Base-by-base conservation (phyloP, 2,113 vertebrate genomes). In the Channa argus region DNA sequence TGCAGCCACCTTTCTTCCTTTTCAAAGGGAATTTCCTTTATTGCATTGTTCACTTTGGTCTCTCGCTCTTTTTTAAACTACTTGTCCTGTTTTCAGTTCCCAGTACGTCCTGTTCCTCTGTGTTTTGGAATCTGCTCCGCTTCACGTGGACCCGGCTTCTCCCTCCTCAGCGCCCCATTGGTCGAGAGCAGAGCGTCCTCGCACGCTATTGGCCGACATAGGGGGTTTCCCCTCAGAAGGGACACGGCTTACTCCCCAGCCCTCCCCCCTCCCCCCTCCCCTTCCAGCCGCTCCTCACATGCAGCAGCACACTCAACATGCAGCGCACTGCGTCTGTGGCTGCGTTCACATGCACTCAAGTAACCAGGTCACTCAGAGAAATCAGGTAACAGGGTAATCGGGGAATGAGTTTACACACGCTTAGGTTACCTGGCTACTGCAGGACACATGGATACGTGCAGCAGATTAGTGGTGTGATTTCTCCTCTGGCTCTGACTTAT, bases 51-150 rank as follows among this genome's bases (percentile, higher is more conserved):
- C 24, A 44, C 2, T 6, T 41, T 38, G 24, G 39, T n/a, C 2
- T 46, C 5, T 45, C 2, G 45, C 10, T 6, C 1, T 33, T 6
- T 33, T 52, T 15, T 5, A 24, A 24, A 13, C 3, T 9, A 0
- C 8, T 12, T 3, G 3, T n/a, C 43, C n/a, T 8, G 5, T n/a
- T 24, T 15, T 33, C 12, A 63, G 3, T 52, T 84, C 66, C 55
- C 33, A 46, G 37, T 64, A 38, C 9, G 5, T 71, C 6, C 50
- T 56, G 41, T 72, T 74, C 38, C 47, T 55, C 34, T 8, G 41
- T 82, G 83, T 85, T 86, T 76, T 75, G 52, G 61, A 61, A 63
- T 59, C 59, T 8, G 33, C 43, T 69, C 0, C 1, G 6, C 36
- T 82, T 43, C 77, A 82, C 52, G 54, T 78, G 72, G 71, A 64